Evolutionary conservation across 2,797 vertebrate species (phyloP), one percentile per base, ranked within the genome.

Genomic region (Cetoscarus ocellatus): DNA sequence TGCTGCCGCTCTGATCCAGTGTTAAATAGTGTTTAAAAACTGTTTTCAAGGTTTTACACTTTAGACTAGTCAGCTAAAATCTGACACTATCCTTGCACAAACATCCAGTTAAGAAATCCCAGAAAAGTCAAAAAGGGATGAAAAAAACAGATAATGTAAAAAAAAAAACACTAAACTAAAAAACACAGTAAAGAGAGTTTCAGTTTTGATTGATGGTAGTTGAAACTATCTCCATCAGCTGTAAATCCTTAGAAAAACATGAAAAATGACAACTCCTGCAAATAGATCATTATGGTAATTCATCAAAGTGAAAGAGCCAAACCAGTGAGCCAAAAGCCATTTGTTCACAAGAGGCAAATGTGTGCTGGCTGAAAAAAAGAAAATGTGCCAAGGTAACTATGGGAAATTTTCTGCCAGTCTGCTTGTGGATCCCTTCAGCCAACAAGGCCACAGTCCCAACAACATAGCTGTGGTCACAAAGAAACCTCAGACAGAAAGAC

Each of bases 401-500:
- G 67, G 56, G 61, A 70, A 51, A 64, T 60, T 18, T 56, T 54
- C 65, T 70, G 57, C 69, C 75, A 75, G 65, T 61, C 79, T 70
- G 53, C 64, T 67, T 10, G 18, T 61, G 43, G 52, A 82, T 74
- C 88, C 57, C 40, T 77, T 57, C 65, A 51, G 53, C 72, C 68
- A 68, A 47, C 15, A 39, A 79, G 63, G 74, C 80, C 80, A 73
- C 75, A 70, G 71, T 84, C 77, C 70, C 64, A 73, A 59, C 75
- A 72, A 73, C 75, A 81, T 73, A 75, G 61, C 80, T 70, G 61
- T 61, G 51, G 77, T 79, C 75, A 73, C 66, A 70, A 59, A 48
- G 67, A 55, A 75, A 73, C 82, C 82, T 79, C 85, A 83, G 76
- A 64, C 70, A 73, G 70, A 86, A 55, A 42, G 45, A 57, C 42